Conservation (phyloP, 2,888 invertebrate species). For the Horisme vitalbata region DNA sequence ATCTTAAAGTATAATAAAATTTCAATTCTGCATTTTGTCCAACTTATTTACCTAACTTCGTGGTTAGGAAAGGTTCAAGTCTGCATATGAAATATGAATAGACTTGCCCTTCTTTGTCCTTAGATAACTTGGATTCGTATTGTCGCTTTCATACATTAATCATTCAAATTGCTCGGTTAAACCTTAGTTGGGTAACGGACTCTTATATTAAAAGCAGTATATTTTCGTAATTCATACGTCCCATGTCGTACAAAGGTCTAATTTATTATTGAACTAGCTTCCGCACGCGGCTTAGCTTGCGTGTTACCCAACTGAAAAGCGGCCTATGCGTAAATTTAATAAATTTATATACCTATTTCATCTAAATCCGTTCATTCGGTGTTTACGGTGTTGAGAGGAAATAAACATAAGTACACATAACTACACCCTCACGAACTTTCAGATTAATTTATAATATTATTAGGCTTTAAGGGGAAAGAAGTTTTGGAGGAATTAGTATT, state of each 20-base stretch:
- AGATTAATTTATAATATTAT: too few relatives aligned
- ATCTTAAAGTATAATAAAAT: constrained; percentile 11
- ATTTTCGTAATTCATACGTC: constrained; percentile 8
- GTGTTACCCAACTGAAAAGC: too few relatives aligned
- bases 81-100: constrained; percentile 76
- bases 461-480: too few relatives aligned
- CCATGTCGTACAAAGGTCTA: not conserved
- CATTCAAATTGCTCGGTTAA: constrained; percentile 59
- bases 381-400: too few relatives aligned
- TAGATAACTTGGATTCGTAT: constrained; percentile 64
- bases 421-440: too few relatives aligned
- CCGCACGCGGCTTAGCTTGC: too few relatives aligned
- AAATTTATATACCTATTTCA: too few relatives aligned
- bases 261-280: constrained; percentile 17
- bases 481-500: too few relatives aligned
- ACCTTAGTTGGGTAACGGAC: constrained; percentile 42
- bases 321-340: too few relatives aligned
- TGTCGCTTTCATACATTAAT: constrained; percentile 67
- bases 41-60: constrained; percentile 30
- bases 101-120: constrained; percentile 65
- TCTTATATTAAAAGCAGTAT: constrained; percentile 24
- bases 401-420: too few relatives aligned
- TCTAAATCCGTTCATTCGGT: too few relatives aligned
- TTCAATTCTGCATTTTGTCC: constrained; percentile 34
- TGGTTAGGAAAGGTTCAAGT: constrained; percentile 68